Evolutionary conservation across 2,888 invertebrate species (phyloP), one percentile per base, ranked within the genome.

Genomic region (Conus canariensis): DNA sequence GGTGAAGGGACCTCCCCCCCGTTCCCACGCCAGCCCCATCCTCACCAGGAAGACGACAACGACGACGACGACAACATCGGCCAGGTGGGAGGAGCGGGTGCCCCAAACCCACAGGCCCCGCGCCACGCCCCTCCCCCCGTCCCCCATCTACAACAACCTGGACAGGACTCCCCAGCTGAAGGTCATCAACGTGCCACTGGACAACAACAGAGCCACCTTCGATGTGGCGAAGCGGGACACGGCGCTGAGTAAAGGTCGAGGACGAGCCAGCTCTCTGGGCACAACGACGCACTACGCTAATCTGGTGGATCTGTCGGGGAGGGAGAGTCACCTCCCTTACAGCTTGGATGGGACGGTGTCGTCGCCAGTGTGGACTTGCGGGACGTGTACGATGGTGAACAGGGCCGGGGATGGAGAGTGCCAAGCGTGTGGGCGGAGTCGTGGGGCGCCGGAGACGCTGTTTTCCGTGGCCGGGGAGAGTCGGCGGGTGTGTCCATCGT

Each of bases 381-480:
- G 70, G 4, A n/a, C 82, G 10, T 92, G 92, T 67, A 89, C 88
- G 3, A 89, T 83, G 70, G 60, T 85, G 67, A 92, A 92, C 85
- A n/a, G 67, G 64, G 77, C 82, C 8, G 45, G 64, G 45, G 87
- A 91, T 64, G 25, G 85, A 10, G 77, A 19, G 70, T 70, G 70
- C 22, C 70, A 22, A 19, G 70, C 70, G 70, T 70, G 77, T 25
- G 77, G 77, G 9, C 25, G 77, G 25, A 10, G 77, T 8, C 8
- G 77, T 8, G 77, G 77, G 25, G 77, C 7, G 1, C 10, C 10
- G 77, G 25, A 9, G 77, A 25, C 9, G 30, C 25, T n/a, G 77
- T 83, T 77, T n/a, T 89, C 90, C 8, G 60, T 10, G 8, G 80
- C 60, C 5, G 90, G 90, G 58, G 85, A 90, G 70, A 90, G 88